These are phyloP conservation scores for Cyprinodon brontotheroides DNA, from an alignment of 2,113 vertebrate species.

Conservation along the genomic window DNA sequence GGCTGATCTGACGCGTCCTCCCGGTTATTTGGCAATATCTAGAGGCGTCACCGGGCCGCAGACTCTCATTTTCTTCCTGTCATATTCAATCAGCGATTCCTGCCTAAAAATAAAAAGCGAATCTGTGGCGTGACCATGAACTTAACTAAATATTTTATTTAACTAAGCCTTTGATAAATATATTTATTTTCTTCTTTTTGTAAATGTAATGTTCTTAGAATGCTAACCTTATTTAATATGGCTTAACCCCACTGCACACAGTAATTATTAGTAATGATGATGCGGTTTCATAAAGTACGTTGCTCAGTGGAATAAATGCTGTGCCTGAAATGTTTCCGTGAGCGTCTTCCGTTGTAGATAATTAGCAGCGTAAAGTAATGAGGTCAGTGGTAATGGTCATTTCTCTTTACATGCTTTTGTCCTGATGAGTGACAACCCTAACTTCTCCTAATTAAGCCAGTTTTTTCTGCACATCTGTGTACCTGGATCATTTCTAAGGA, in stretches of 20 bases:
- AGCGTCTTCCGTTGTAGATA: constrained; percentile 42
- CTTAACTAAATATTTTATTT: too few species aligned
- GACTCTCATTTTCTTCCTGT: constrained; percentile 78
- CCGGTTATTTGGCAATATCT: constrained; percentile 73
- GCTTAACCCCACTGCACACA: too few species aligned
- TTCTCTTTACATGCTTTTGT: constrained; percentile 22
- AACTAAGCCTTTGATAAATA: too few species aligned
- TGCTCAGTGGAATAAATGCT: constrained; percentile 23
- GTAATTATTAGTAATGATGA: constrained; percentile 36
- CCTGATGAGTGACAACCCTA: background rate
- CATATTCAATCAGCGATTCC: constrained; percentile 73
- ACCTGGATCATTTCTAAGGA: constrained; percentile 28
- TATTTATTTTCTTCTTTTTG: too few species aligned
- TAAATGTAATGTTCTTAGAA: too few species aligned
- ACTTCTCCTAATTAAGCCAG: constrained; percentile 15
- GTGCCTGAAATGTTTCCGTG: constrained; percentile 46
- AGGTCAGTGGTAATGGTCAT: constrained; percentile 40
- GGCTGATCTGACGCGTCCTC: constrained; percentile 70
- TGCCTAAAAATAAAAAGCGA: constrained; percentile 63
- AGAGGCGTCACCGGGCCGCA: constrained; percentile 64
- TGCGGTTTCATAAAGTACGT: constrained; percentile 31
- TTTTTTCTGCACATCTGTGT: constrained; percentile 11
- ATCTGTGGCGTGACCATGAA: constrained; percentile 34
- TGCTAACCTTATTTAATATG: too few species aligned
- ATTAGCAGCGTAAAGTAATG: constrained; percentile 39